Evolutionary conservation across 1,140 invertebrate genomes (phyloP).

Genomic region (Maniola jurtina): DNA sequence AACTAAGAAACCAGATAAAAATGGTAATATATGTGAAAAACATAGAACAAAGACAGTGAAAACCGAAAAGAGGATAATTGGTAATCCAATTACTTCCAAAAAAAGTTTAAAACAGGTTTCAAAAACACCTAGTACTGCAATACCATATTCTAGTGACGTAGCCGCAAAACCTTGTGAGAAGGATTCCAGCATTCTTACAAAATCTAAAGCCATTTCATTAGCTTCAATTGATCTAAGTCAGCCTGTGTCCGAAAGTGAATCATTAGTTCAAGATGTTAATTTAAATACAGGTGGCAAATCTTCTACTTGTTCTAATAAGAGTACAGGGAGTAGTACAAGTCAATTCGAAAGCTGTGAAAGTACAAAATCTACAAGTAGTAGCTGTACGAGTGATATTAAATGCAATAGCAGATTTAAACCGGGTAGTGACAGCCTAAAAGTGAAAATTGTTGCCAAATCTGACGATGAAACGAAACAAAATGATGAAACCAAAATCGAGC

Average conservation of each 20-base stretch:
- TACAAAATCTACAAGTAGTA: background rate
- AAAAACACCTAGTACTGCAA: background rate
- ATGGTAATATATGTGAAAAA: conserved; percentile 7
- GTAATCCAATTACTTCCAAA: background rate
- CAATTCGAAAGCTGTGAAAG: background rate
- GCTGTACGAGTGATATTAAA: background rate
- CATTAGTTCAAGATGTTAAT: background rate
- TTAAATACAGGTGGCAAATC: background rate
- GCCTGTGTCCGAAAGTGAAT: background rate
- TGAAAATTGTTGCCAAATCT: conserved; percentile 19
- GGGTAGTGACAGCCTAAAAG: conserved; percentile 5
- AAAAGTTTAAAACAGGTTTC: background rate
- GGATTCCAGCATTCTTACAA: background rate
- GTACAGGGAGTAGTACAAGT: background rate
- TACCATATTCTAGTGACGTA: background rate
- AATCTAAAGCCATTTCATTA: background rate
- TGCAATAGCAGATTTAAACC: background rate
- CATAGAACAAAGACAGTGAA: background rate
- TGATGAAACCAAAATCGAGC: conserved; percentile 12
- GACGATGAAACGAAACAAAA: conserved; percentile 1
- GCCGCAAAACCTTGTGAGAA: background rate
- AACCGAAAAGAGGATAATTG: conserved; percentile 5
- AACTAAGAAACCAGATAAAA: conserved; percentile 1
- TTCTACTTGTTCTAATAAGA: conserved; percentile 3
- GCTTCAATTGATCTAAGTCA: conserved; percentile 8